Conservation (phyloP, 2,888 invertebrate species). For the Drosophila borealis region DNA sequence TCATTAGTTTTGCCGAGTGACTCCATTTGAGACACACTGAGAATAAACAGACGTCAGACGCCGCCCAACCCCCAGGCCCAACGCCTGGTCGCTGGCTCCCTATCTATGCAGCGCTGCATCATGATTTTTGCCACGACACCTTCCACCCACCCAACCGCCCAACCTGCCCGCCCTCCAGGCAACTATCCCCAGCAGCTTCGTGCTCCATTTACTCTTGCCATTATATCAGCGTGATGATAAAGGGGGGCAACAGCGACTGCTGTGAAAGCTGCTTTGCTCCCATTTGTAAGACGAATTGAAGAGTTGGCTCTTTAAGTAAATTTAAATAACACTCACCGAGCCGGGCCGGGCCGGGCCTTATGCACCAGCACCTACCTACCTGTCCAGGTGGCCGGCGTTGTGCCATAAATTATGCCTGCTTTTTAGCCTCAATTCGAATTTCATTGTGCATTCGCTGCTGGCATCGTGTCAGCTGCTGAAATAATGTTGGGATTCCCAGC, state of each 20-base stretch:
- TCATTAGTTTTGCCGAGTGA: conserved; percentile 80
- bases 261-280: conserved; percentile 39
- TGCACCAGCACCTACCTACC: not conserved
- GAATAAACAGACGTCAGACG: conserved; percentile 43
- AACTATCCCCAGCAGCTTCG: conserved; percentile 52
- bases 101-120: conserved; percentile 44
- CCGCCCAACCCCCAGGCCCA: conserved; percentile 8
- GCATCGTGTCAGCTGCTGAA: conserved; percentile 62
- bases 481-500: conserved; percentile 15
- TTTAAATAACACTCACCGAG: conserved; percentile 66
- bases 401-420: conserved; percentile 77
- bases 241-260: conserved; percentile 8
- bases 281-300: conserved; percentile 54
- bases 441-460: conserved; percentile 58
- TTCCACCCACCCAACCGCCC: not conserved
- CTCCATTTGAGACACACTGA: conserved; percentile 71
- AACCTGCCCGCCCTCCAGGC: conserved; percentile 5
- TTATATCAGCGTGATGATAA: conserved; percentile 40
- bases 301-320: conserved; percentile 65
- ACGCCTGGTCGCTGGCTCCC: not conserved
- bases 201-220: conserved; percentile 72
- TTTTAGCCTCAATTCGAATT: conserved; percentile 72
- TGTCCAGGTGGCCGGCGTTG: conserved; percentile 60
- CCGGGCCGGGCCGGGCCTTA: not conserved
- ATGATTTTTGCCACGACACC: conserved; percentile 29